phyloP scores from a whole-genome alignment of 1,140 invertebrate genomes.

The Mylabris phalerata region DNA sequence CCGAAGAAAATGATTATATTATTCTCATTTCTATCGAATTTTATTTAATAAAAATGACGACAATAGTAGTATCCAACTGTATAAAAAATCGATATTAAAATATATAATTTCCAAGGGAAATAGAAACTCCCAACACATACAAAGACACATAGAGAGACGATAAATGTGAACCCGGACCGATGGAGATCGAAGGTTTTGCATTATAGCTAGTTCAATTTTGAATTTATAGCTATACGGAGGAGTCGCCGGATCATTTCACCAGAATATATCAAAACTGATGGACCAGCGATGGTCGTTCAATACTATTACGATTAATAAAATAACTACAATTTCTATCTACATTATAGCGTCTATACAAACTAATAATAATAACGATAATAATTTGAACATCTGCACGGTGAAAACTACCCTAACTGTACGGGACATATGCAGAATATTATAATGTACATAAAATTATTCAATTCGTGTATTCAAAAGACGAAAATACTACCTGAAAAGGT shows the following conservation, averaged over 20 bases:
- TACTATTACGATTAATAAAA: too few relatives aligned
- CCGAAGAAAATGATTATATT: slow-evolving; percentile 8
- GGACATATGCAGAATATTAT: slow-evolving; percentile 33
- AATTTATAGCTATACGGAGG: slow-evolving; percentile 27
- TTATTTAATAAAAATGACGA: too few relatives aligned
- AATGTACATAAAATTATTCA: slow-evolving; percentile 30
- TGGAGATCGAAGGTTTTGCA: slow-evolving; percentile 33
- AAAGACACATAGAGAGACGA: slow-evolving; percentile 2
- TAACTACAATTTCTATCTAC: too few relatives aligned
- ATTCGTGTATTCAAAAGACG: background rate
- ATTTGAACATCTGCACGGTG: background rate
- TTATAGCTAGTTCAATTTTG: slow-evolving; percentile 34
- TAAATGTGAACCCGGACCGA: slow-evolving; percentile 18
- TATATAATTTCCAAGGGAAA: background rate
- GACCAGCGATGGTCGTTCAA: slow-evolving; percentile 13
- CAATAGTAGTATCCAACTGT: too few relatives aligned
- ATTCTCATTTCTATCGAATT: background rate
- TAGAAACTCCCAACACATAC: background rate
- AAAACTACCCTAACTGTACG: background rate
- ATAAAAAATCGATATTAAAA: too few relatives aligned
- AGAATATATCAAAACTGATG: slow-evolving; percentile 14
- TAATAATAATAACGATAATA: background rate
- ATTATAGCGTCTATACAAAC: too few relatives aligned
- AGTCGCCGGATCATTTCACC: slow-evolving; percentile 27
- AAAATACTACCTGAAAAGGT: slow-evolving; percentile 30